A percentile compares a stretch with the other conserved stretches of the same genome.
Conservation (phyloP, 2,888 invertebrate species). For the Pomacea canaliculata region DNA sequence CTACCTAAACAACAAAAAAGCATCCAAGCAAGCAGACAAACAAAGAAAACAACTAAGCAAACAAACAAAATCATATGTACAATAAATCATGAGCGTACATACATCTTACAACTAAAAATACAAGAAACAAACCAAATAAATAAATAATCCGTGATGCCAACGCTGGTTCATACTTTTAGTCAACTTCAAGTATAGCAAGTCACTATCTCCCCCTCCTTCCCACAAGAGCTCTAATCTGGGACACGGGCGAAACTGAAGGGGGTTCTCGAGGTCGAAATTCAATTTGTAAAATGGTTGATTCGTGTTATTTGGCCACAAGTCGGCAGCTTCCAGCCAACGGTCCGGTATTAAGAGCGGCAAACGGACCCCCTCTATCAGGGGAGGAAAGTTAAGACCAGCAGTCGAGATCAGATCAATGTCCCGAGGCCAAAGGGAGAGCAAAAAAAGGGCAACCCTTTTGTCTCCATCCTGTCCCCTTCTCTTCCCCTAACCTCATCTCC, state of each 20-base stretch:
- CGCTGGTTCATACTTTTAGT: not conserved
- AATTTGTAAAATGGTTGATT: conserved; percentile 24
- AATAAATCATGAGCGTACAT: too few species aligned
- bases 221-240: not conserved
- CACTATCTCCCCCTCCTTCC: not conserved
- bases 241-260: conserved; percentile 6
- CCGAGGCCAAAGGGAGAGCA: conserved; percentile 1
- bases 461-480: not conserved
- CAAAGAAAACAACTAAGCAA: not conserved
- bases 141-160: not conserved
- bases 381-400: conserved; percentile 14
- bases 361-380: conserved; percentile 8
- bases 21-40: not conserved
- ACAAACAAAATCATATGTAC: not conserved
- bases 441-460: not conserved
- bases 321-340: not conserved
- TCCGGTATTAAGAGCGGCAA: conserved; percentile 2
- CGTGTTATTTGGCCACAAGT: conserved; percentile 17
- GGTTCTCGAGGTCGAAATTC: conserved; percentile 21
- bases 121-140: conserved; percentile 1
- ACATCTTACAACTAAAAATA: not conserved
- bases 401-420: conserved; percentile 9
- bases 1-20: not conserved
- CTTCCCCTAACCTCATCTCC: too few species aligned
- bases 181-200: too few species aligned